Evolutionary conservation across 2,113 vertebrate species (phyloP), one percentile per base, ranked within the genome.

Genomic region (Panthera uncia): DNA sequence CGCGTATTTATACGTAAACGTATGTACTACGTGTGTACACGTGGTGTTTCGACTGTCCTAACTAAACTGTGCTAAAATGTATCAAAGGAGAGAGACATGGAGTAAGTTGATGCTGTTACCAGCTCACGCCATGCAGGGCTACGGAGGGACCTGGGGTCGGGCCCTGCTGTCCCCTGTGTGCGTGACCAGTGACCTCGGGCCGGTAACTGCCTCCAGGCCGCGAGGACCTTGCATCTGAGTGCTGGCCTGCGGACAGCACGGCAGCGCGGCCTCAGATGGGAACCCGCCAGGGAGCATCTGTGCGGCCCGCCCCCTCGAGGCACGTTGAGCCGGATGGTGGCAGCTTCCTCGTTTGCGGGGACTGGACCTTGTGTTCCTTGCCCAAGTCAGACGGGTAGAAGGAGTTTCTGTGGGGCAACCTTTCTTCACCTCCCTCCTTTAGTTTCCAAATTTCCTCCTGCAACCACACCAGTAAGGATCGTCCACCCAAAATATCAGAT

Each of bases 301-400:
- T 0, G 63, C 4, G 0, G 16, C 73, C 36, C 3, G 41, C 29
- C 31, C 48, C 33, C 0, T 21, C 0, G 33, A 74, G 69, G 31
- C 7, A 1, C 0, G 5, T 7, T 16, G 23, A 0, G 25, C 6
- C 36, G 3, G 61, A 0, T 0, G 7, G 18, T 19, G 7, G 41
- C 9, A 0, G 41, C 50, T 61, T 38, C 38, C 38, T 5, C 11
- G 0, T 9, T 2, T 5, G 19, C 7, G 29, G 36, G 19, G 4
- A 45, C 0, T 13, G 16, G 14, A 4, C 0, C 0, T 19, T 3
- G 1, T 1, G 29, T 14, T 52, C n/a, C 76, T 6, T 1, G 74
- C 29, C 69, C 57, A 8, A 13, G 45, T 12, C 55, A 50, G n/a
- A 48, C n/a, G 6, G 80, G 45, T 16, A 38, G 50, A 41, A 48